Evolutionary conservation across 2,113 vertebrate species (phyloP).

Genomic region (Daboia siamensis): DNA sequence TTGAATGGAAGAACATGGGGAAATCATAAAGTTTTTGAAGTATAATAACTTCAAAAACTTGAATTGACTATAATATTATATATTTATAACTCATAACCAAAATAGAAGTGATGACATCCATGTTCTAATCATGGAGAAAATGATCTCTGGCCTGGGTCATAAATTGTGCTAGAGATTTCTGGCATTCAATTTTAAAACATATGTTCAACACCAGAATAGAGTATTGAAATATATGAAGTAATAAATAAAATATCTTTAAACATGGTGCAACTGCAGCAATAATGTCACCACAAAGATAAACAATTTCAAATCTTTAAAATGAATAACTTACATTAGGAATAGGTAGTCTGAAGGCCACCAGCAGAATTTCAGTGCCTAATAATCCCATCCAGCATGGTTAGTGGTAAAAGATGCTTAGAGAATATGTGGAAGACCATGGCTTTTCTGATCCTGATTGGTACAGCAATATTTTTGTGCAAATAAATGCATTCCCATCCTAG

Average conservation of each 20-base stretch:
- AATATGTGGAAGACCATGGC: background rate
- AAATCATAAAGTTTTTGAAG: background rate
- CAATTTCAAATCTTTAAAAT: background rate
- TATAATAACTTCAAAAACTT: background rate
- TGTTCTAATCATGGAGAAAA: background rate
- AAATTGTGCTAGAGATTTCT: background rate
- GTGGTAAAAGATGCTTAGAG: background rate
- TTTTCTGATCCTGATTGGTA: background rate
- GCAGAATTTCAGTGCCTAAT: background rate
- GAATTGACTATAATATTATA: background rate
- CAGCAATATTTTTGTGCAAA: background rate
- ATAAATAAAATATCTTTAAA: background rate
- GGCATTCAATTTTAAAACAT: background rate
- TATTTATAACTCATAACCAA: background rate
- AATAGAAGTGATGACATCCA: background rate
- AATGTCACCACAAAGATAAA: background rate
- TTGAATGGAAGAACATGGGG: background rate
- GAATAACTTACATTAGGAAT: background rate
- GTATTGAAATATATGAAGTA: background rate
- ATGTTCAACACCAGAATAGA: background rate
- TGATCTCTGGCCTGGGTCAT: background rate
- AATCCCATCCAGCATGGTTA: background rate
- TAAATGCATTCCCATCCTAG: background rate
- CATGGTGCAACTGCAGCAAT: constrained; percentile 6
- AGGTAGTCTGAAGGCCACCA: background rate